phyloP scores from a whole-genome alignment of 2,113 vertebrate species.

The Pimephales promelas region DNA sequence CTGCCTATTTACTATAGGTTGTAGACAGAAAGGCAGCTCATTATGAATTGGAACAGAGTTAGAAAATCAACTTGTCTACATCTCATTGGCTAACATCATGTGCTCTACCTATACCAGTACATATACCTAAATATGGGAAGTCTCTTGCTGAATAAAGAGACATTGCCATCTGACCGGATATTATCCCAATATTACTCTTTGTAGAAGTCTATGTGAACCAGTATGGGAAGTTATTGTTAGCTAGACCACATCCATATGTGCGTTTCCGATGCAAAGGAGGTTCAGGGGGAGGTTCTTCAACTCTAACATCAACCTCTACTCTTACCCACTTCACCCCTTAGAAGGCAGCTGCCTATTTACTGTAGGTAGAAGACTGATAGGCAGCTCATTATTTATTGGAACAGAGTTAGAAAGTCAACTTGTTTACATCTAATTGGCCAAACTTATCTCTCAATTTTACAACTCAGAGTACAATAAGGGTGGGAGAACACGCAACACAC shows the following conservation, averaged over 20 bases:
- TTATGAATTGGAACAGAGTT: not conserved
- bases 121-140: too few species aligned
- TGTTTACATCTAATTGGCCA: not conserved
- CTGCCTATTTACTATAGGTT: not conserved
- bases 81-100: not conserved
- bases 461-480: constrained; percentile 9
- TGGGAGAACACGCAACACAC: constrained; percentile 10
- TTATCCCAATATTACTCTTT: not conserved
- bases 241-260: not conserved
- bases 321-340: not conserved
- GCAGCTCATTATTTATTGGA: not conserved
- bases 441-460: constrained; percentile 13
- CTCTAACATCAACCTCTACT: too few species aligned
- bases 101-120: too few species aligned
- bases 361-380: not conserved
- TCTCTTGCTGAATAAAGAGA: not conserved
- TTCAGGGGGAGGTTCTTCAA: too few species aligned
- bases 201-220: not conserved
- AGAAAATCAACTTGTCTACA: not conserved
- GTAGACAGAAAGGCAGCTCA: not conserved
- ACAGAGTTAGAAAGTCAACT: not conserved
- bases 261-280: not conserved
- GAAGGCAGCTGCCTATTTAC: not conserved
- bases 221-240: not conserved
- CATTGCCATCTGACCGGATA: not conserved